phyloP scores from a whole-genome alignment of 2,888 invertebrate genomes.

The Onthophagus sagittarius region DNA sequence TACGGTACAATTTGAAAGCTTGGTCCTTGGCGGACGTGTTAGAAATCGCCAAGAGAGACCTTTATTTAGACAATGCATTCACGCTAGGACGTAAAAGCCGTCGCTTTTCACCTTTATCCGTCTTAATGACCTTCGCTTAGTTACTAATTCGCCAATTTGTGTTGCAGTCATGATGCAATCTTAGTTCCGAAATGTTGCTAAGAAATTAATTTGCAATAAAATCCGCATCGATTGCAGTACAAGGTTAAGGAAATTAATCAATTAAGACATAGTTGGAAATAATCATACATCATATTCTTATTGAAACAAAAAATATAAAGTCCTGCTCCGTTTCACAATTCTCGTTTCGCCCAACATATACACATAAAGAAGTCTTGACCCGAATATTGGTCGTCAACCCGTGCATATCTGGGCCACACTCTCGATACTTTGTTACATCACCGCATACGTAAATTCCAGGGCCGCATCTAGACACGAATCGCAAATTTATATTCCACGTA shows the following conservation, averaged over 20 bases:
- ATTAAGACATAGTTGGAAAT: neutral
- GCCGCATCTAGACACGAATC: slow-evolving; percentile 18
- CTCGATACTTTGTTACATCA: slow-evolving; percentile 32
- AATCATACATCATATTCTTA: neutral
- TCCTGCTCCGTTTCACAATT: neutral
- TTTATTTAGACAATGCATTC: neutral
- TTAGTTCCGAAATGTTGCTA: neutral
- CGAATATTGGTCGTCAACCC: slow-evolving; percentile 42
- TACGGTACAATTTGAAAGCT: neutral
- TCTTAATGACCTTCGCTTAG: neutral
- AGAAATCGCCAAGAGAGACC: neutral
- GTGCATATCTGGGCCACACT: slow-evolving; percentile 36
- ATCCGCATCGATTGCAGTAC: neutral
- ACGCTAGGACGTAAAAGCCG: neutral
- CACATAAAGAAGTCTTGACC: slow-evolving; percentile 39
- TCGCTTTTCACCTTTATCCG: neutral
- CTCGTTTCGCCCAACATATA: neutral
- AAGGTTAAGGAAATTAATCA: neutral
- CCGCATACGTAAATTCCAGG: slow-evolving; percentile 24
- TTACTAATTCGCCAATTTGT: neutral
- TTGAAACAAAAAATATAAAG: neutral
- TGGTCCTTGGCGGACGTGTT: neutral
- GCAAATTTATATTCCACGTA: neutral
- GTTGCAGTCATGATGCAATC: neutral
- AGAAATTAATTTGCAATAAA: neutral